Conservation (phyloP, 1,140 invertebrate genomes). For the Probaryconus sp. region DNA sequence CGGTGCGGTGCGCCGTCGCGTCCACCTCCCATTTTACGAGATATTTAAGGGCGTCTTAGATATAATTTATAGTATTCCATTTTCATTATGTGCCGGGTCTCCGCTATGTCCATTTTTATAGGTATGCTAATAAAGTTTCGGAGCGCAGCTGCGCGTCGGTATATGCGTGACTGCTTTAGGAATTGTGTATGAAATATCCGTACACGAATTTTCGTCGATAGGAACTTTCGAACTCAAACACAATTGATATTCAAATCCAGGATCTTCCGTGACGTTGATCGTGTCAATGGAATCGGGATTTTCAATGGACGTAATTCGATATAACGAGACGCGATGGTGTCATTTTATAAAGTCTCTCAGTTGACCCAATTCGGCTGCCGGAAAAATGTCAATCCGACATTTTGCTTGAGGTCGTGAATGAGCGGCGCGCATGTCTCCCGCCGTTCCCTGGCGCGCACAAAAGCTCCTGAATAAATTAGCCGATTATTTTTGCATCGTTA, state of each 20-base stretch:
- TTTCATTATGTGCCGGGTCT: slow-evolving; percentile 65
- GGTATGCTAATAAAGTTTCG: slow-evolving; percentile 75
- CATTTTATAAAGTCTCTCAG: slow-evolving; percentile 34
- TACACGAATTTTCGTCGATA: slow-evolving; percentile 16
- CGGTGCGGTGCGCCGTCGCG: slow-evolving; percentile 4
- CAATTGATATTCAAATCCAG: slow-evolving; percentile 27
- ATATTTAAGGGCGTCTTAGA: slow-evolving; percentile 72
- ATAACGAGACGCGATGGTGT: background rate
- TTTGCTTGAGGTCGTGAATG: slow-evolving; percentile 28
- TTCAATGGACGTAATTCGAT: slow-evolving; percentile 40
- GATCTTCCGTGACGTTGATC: slow-evolving; percentile 3
- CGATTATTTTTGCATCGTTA: slow-evolving; percentile 43
- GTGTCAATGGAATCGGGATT: slow-evolving; percentile 7
- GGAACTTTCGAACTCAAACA: slow-evolving; percentile 13
- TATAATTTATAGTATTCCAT: slow-evolving; percentile 72
- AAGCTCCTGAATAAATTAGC: slow-evolving; percentile 32
- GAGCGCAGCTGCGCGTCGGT: slow-evolving; percentile 63
- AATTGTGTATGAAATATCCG: slow-evolving; percentile 73
- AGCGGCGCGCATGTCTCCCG: background rate
- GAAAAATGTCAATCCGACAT: slow-evolving; percentile 34
- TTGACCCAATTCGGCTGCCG: slow-evolving; percentile 43
- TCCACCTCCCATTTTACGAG: slow-evolving; percentile 68
- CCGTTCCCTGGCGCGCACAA: background rate
- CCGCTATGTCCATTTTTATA: slow-evolving; percentile 73
- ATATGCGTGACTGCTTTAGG: slow-evolving; percentile 67